These are phyloP conservation scores for Aldrovandia affinis DNA, from an alignment of 2,797 vertebrate genomes.

Conservation along the genomic window DNA sequence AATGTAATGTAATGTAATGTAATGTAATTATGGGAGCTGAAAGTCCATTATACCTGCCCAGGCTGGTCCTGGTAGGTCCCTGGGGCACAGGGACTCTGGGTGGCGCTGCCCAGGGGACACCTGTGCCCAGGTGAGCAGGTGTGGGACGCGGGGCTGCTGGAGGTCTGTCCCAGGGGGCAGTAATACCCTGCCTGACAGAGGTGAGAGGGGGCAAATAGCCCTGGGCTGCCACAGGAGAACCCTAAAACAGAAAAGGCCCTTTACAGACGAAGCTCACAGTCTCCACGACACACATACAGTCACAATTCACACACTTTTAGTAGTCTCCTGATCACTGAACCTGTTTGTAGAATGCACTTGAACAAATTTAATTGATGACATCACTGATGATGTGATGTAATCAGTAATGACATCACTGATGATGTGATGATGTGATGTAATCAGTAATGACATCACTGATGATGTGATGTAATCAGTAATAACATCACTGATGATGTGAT, in stretches of 20 bases:
- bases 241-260: conserved; percentile 65
- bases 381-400: no score
- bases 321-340: no score
- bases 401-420: no score
- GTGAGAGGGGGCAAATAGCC: conserved; percentile 73
- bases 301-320: background rate
- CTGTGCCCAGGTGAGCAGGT: conserved; percentile 79
- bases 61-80: conserved; percentile 83
- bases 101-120: conserved; percentile 80
- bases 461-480: no score
- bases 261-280: background rate
- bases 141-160: conserved; percentile 61
- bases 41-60: conserved; percentile 68
- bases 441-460: no score
- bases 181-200: conserved; percentile 80
- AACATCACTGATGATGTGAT: no score
- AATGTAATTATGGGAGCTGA: background rate
- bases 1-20: no score
- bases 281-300: background rate
- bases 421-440: no score
- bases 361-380: no score
- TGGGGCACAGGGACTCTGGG: conserved; percentile 71
- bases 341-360: no score
- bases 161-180: conserved; percentile 73
- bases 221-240: conserved; percentile 79